phyloP scores from a whole-genome alignment of 2,888 invertebrate species.

The Ephialtes manifestator region DNA sequence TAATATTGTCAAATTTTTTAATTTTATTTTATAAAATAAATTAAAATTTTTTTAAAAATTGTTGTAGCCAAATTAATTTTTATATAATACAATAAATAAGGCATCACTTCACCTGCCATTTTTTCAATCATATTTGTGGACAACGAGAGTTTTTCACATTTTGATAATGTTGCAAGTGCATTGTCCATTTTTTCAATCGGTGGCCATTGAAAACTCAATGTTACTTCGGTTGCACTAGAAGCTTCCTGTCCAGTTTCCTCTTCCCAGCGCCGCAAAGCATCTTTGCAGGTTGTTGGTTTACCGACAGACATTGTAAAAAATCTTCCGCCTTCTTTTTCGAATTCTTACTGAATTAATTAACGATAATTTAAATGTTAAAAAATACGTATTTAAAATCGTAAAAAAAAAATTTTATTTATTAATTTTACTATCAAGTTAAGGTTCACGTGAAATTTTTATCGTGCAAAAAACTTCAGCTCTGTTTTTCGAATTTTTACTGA shows the following conservation, averaged over 20 bases:
- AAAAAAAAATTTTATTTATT: background rate
- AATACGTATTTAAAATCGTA: background rate
- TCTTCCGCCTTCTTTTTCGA: background rate
- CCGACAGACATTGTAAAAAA: constrained; percentile 78
- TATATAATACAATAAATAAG: background rate
- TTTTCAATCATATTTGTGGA: constrained; percentile 98
- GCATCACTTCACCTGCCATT: constrained; percentile 87
- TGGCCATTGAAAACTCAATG: constrained; percentile 95
- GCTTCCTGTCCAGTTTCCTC: constrained; percentile 90
- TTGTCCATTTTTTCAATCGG: constrained; percentile 98
- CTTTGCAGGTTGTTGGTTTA: constrained; percentile 93
- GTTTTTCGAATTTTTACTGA: background rate
- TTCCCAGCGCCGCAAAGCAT: constrained; percentile 95
- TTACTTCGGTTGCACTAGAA: constrained; percentile 91
- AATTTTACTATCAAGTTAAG: background rate
- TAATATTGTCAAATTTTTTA: background rate
- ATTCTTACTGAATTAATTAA: background rate
- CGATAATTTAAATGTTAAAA: background rate
- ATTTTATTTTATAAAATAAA: background rate
- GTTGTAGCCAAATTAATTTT: too few relatives aligned
- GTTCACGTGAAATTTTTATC: constrained; percentile 2
- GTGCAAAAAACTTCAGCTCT: background rate
- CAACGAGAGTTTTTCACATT: constrained; percentile 94
- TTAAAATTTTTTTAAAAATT: background rate
- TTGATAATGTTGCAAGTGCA: constrained; percentile 90